Base-by-base conservation (phyloP, 2,888 invertebrate genomes). In the Agonopterix heracliana region DNA sequence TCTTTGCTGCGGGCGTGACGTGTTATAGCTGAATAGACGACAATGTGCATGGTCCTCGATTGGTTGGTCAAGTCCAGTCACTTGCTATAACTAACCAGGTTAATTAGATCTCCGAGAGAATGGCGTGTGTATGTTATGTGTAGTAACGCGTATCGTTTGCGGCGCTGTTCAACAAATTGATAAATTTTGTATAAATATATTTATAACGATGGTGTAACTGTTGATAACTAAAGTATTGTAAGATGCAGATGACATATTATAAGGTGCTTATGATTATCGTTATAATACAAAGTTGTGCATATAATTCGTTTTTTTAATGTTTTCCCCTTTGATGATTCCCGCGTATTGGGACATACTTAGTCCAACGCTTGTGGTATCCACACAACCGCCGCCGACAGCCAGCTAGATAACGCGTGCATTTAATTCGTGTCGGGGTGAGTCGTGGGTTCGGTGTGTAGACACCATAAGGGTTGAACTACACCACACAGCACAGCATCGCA, bases 221-320 rank as follows among this genome's bases (percentile, higher is more conserved):
- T 87, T 87, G 78, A 81, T 74, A 79, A 80, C 71, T 81, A 72
- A 44, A 78, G 76, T 81, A 83, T 80, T 83, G 80, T 86, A 86
- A 85, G 80, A 86, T 26, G 26, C 26, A 26, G 26, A 26, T 26
- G 26, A 26, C 83, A 84, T 84, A 84, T 81, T 83, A 76, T 87
- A 87, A 87, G 88, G 88, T 88, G 87, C 88, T 88, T 88, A 85
- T 85, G 81, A 85, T 78, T 85, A 87, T 86, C 85, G 87, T 87
- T 88, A 88, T 84, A 86, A 86, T 88, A 87, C 84, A 87, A 87
- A 85, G 85, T 87, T 88, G 87, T 88, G 88, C 87, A 86, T 86
- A 86, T 67, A 68, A 54, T 51, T 54, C 51, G 60, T 43, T 54
- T 73, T 72, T 68, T 61, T 68, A 68, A 63, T 38, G 7, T 26